A percentile compares a stretch with the other conserved stretches of the same genome.
Conservation (phyloP, 2,797 vertebrate genomes). For the Myotis findleyi region DNA sequence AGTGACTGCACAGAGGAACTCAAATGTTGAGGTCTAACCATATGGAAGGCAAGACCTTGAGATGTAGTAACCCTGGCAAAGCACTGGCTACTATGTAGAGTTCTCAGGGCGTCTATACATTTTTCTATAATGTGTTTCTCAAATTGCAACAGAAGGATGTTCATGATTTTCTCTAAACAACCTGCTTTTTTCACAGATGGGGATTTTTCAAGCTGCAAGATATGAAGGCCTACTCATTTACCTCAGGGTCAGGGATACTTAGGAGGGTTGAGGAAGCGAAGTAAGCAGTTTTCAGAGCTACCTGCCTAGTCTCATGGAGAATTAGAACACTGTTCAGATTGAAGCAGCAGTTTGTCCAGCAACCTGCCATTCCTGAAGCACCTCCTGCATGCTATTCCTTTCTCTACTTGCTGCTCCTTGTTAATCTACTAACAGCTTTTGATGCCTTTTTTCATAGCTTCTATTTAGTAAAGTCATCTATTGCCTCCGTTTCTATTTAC, state of each 20-base stretch:
- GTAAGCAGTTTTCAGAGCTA: neutral
- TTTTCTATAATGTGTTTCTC: neutral
- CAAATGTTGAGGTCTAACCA: neutral
- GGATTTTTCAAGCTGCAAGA: slow-evolving; percentile 45
- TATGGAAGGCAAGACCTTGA: neutral
- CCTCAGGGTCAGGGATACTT: neutral
- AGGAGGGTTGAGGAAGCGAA: neutral
- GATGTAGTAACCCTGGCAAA: neutral
- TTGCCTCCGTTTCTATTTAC: neutral
- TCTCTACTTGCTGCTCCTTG: neutral
- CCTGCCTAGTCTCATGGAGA: neutral
- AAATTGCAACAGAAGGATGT: neutral
- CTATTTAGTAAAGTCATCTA: neutral
- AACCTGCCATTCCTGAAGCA: neutral
- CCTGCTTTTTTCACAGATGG: neutral
- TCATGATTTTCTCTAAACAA: neutral
- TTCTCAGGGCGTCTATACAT: neutral
- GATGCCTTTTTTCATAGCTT: neutral
- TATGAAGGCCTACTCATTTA: neutral
- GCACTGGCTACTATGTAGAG: neutral
- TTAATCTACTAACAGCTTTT: neutral
- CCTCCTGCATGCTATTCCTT: neutral
- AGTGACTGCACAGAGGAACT: neutral
- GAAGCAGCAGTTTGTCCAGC: neutral
- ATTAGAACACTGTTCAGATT: neutral